Evolutionary conservation across 2,888 invertebrate genomes (phyloP), one percentile per base, ranked within the genome.

Genomic region (Mallateleia sp.): DNA sequence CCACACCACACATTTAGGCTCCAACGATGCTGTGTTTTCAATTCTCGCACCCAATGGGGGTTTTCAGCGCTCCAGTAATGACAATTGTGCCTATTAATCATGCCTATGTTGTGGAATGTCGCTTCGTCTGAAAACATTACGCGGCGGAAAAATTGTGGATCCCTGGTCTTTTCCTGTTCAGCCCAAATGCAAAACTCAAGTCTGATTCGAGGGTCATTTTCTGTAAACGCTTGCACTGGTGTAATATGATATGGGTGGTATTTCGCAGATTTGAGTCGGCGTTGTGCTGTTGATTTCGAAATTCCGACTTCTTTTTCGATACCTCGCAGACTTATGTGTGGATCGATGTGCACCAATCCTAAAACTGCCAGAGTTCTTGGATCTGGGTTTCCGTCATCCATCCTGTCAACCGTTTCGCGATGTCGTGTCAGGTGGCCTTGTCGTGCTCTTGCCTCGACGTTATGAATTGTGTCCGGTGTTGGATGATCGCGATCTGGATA

Each of bases 101-200:
- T 62, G 14, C 91, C 92, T 34, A 75, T 74, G 54, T 86, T 90
- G 7, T 84, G 62, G 60, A 92, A 93, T 15, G 87, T 90, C 15
- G 90, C 87, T 80, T 93, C 90, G 52, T 91, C 91, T 56, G 89
- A 90, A 60, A 91, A 93, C 38, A 92, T 56, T 2, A 89, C 86
- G 11, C 52, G 50, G 6, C 54, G 4, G 42, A 87, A 85, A 32
- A 88, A 89, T 11, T 74, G 62, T 15, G 74, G 84, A 52, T 87
- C 81, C 11, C 38, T 38, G 1, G 14, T 32, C 20, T 79, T 75
- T 62, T 64, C 34, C 4, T 14, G 22, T 34, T 25, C 22, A 28
- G 79, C 78, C 79, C 87, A 83, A 11, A 78, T 20, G 52, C 82
- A 81, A 71, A 87, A 87, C n/a, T 24, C 15, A 4, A 50, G 45